Evolutionary conservation across 1,140 invertebrate species (phyloP).

Genomic region (Drosophila willistoni): DNA sequence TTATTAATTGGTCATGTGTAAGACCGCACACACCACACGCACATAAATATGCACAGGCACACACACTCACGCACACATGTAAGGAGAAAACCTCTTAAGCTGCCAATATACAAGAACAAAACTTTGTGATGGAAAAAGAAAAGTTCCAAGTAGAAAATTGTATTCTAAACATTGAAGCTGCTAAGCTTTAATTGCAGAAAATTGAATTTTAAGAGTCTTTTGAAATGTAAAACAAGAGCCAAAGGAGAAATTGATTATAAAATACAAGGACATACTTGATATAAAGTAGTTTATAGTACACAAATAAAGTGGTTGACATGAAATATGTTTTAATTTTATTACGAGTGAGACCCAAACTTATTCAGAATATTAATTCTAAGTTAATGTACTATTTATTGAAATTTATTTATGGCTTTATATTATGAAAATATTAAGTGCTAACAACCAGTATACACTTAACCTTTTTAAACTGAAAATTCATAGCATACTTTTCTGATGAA

Average conservation of each 20-base stretch:
- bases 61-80: neutral
- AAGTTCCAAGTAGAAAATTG: conserved; percentile 14
- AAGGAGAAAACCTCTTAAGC: neutral
- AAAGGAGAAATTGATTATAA: neutral
- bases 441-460: neutral
- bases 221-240: neutral
- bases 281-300: too few species aligned
- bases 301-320: conserved; percentile 2
- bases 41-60: neutral
- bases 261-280: too few species aligned
- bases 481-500: conserved; percentile 3
- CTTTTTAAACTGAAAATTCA: neutral
- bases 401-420: neutral
- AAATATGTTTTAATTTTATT: conserved; percentile 1
- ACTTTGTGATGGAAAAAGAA: conserved; percentile 3
- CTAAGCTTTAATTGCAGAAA: conserved; percentile 13
- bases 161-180: conserved; percentile 2
- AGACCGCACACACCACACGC: conserved; percentile 23
- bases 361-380: too few species aligned
- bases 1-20: conserved; percentile 30
- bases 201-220: conserved; percentile 18
- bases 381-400: neutral
- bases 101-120: conserved; percentile 2
- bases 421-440: neutral
- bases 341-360: neutral